Base-by-base conservation (phyloP, 2,113 vertebrate species). In the Bettongia penicillata region DNA sequence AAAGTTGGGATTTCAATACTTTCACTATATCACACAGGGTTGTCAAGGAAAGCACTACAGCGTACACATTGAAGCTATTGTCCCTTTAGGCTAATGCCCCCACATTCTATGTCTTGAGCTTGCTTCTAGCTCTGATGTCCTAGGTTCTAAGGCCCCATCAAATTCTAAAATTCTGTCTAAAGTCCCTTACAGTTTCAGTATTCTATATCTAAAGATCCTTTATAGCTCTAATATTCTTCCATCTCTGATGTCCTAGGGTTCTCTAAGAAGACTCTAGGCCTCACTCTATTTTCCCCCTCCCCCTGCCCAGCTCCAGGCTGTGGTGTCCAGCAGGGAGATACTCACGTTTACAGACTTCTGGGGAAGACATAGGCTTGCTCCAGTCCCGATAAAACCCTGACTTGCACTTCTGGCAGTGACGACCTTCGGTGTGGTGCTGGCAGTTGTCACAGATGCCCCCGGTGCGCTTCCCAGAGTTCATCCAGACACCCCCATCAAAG, bases 371-470 rank as follows among this genome's bases (percentile, higher is more conserved):
- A 37, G 99, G 98, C 95, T 98, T 97, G 6, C 95, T 98, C 7
- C 96, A 98, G 51, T 98, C 98, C 3, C 99, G 98, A 95, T 98
- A 99, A 49, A 98, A 99, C 31, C 99, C 99, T 0, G 98, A 97
- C 51, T 98, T 98, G 98, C 99, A 99, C 84, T 99, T 98, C 51
- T 99, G 99, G 97, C 99, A 99, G 68, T 98, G 98, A 28, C 98
- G 98, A 2, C 99, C 99, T 1, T 98, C 98, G 0, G 99, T 99
- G 98, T 99, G 99, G 96, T 99, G 99, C 90, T 96, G 98, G 97
- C 99, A 99, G 98, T 97, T 96, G 48, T 99, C 97, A 1, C 99
- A 99, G 89, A 99, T 98, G 0, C 99, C 99, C 3, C 99, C 99
- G 0, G 98, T 99, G 97, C 93, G 98, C 92, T 98, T 99, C 0